Evolutionary conservation across 2,113 vertebrate species (phyloP).

Genomic region (Anser cygnoides): DNA sequence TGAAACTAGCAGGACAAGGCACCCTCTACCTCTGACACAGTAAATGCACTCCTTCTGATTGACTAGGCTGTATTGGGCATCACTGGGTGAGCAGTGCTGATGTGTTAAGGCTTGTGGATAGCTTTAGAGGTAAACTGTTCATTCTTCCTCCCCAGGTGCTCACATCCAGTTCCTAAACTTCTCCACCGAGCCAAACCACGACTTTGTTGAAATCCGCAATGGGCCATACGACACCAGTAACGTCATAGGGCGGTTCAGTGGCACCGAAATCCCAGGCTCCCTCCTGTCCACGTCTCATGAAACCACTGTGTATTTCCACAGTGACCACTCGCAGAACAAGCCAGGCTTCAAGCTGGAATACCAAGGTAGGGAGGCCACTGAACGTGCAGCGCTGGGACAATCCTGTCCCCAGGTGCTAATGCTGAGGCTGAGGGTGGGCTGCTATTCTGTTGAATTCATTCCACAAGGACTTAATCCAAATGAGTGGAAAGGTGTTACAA

Average conservation of each 20-base stretch:
- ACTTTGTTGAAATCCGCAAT: constrained; percentile 94
- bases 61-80: fast-evolving
- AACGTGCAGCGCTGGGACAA: background rate
- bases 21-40: fast-evolving
- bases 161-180: constrained; percentile 97
- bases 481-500: background rate
- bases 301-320: constrained; percentile 94
- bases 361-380: constrained; percentile 78
- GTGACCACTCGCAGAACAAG: constrained; percentile 97
- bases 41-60: fast-evolving
- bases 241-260: constrained; percentile 93
- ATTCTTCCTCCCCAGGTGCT: constrained; percentile 79
- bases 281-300: constrained; percentile 94
- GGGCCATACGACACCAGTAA: constrained; percentile 92
- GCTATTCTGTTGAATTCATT: background rate
- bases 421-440: background rate
- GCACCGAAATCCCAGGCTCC: constrained; percentile 84
- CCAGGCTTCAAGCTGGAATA: constrained; percentile 96
- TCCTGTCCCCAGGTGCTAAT: background rate
- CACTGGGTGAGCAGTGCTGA: fast-evolving
- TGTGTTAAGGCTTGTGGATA: fast-evolving
- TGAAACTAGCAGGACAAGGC: background rate
- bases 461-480: background rate
- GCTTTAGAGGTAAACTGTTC: background rate
- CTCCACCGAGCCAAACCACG: constrained; percentile 96